These are phyloP conservation scores for Echeneis naucrates DNA, from an alignment of 2,797 vertebrate species.

Conservation along the genomic window DNA sequence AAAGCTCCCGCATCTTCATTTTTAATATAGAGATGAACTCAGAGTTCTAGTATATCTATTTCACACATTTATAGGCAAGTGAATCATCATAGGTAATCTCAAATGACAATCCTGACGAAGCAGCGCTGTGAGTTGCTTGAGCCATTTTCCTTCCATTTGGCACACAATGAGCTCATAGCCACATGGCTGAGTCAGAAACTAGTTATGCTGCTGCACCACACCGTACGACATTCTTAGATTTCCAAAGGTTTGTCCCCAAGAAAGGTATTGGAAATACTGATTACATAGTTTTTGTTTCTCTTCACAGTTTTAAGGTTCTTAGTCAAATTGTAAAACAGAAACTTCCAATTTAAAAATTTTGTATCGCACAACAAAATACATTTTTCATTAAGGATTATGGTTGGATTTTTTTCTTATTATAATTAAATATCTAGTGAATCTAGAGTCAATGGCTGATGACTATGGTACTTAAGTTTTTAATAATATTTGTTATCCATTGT, in stretches of 20 bases:
- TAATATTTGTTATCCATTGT: no score
- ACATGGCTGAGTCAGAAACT: constrained; percentile 12
- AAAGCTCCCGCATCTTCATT: constrained; percentile 12
- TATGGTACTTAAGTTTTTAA: no score
- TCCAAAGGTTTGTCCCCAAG: not conserved
- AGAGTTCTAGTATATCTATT: constrained; percentile 27
- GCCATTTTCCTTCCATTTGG: not conserved
- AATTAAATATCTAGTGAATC: no score
- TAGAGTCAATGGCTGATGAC: no score
- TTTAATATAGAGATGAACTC: constrained; percentile 27
- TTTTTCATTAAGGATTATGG: no score
- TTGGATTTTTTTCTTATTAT: no score
- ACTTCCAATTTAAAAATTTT: no score
- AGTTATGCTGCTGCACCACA: constrained; percentile 19
- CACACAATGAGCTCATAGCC: constrained; percentile 8
- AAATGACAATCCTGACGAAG: constrained; percentile 11
- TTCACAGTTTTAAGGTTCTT: no score
- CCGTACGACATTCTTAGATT: not conserved
- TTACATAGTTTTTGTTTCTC: not conserved
- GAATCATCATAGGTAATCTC: constrained; percentile 35
- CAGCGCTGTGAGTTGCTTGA: constrained; percentile 13
- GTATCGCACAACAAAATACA: no score
- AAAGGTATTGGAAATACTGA: not conserved
- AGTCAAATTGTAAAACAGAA: not conserved
- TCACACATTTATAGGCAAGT: constrained; percentile 22